Evolutionary conservation across 1,140 invertebrate species (phyloP).

Genomic region (Gyrodactylus salaris): DNA sequence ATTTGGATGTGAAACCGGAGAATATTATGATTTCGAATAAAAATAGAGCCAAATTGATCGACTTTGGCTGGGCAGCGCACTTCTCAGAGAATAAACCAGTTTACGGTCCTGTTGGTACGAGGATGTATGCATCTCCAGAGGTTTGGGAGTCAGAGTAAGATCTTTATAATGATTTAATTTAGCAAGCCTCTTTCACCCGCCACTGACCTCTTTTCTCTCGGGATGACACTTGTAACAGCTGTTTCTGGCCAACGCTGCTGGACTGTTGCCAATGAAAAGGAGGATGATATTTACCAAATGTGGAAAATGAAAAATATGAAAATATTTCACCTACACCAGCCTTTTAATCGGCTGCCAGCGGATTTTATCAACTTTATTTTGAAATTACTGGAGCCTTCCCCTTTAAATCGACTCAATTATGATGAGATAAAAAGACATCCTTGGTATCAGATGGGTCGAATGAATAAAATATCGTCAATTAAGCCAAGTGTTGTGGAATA

Average conservation of each 20-base stretch:
- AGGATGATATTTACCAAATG: neutral
- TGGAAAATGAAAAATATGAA: neutral
- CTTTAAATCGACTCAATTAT: neutral
- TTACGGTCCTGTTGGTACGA: neutral
- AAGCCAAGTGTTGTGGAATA: neutral
- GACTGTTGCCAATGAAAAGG: neutral
- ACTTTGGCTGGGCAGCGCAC: neutral
- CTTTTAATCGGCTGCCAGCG: neutral
- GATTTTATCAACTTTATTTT: slow-evolving; percentile 2
- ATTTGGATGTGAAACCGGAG: slow-evolving; percentile 2
- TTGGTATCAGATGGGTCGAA: neutral
- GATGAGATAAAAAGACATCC: neutral
- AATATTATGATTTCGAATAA: neutral
- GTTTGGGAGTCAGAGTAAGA: neutral
- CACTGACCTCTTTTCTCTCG: neutral
- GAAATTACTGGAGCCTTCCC: neutral
- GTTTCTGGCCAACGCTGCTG: neutral
- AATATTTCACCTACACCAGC: neutral
- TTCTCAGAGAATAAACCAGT: neutral
- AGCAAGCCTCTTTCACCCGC: neutral
- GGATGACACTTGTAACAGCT: neutral
- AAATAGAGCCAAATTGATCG: neutral
- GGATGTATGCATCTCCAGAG: neutral
- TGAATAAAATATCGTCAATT: neutral
- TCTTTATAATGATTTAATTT: neutral